Evolutionary conservation across 2,113 vertebrate genomes (phyloP).

Genomic region (Pteropus alecto): DNA sequence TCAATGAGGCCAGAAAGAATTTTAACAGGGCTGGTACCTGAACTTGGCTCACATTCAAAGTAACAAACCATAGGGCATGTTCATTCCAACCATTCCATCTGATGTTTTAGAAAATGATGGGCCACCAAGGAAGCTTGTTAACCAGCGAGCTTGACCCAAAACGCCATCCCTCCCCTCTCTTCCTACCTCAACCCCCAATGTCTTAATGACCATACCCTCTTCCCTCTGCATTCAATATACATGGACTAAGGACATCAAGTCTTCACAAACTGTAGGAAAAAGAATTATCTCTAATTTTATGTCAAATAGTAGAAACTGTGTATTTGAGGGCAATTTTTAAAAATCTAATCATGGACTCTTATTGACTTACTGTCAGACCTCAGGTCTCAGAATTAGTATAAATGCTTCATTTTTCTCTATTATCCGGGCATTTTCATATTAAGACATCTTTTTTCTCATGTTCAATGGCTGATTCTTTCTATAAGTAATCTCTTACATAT

Average conservation of each 20-base stretch:
- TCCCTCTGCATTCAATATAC: background rate
- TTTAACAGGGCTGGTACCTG: background rate
- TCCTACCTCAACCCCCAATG: background rate
- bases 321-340: background rate
- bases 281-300: slow-evolving; percentile 15
- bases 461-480: background rate
- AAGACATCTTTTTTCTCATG: background rate
- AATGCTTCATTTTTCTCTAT: background rate
- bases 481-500: background rate
- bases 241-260: background rate
- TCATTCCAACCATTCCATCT: background rate
- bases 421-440: background rate
- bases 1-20: background rate
- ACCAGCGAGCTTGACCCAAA: background rate
- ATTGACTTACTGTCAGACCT: slow-evolving; percentile 10
- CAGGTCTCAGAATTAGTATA: background rate
- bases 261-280: background rate
- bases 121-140: background rate
- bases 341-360: slow-evolving; percentile 7
- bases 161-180: background rate
- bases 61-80: background rate
- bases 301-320: background rate
- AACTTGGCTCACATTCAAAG: background rate
- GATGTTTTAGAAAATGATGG: background rate
- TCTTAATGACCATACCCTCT: background rate